Percentiles rank a stretch among this genome's conserved stretches.
phyloP scores from a whole-genome alignment of 2,113 vertebrate species.

The Hyperopisus bebe region DNA sequence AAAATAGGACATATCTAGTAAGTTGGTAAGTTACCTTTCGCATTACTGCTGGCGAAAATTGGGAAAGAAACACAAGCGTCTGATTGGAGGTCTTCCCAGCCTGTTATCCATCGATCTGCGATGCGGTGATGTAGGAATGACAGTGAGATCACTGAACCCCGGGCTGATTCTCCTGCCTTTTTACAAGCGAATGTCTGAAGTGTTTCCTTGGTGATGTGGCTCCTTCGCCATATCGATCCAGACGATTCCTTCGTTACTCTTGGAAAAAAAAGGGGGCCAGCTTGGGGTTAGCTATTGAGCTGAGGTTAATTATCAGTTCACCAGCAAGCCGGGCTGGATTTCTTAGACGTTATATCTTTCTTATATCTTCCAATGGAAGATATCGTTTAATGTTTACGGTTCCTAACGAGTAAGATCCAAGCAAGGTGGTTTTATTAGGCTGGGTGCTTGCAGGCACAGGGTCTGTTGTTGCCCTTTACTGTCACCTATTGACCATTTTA shows the following conservation, averaged over 20 bases:
- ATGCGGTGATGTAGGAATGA: background rate
- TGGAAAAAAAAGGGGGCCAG: background rate
- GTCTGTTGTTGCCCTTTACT: background rate
- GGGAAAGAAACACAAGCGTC: background rate
- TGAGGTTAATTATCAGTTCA: background rate
- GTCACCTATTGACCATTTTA: background rate
- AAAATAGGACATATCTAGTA: background rate
- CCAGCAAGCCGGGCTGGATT: background rate
- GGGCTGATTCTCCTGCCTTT: background rate
- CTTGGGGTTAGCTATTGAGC: background rate
- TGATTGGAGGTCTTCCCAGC: background rate
- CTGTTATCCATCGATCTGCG: slow-evolving; percentile 4
- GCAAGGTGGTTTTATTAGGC: background rate
- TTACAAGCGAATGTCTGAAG: background rate
- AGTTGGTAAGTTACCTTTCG: background rate
- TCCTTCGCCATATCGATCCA: background rate
- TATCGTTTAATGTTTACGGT: background rate
- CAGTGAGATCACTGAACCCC: background rate
- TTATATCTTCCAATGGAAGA: background rate
- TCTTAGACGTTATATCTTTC: background rate
- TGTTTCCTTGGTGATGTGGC: background rate
- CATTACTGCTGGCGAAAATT: background rate
- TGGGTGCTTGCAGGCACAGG: background rate
- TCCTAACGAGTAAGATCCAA: background rate
- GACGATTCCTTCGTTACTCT: background rate